Conservation (phyloP, 92 coral and sea anemone species). For the Actinernus sp. region DNA sequence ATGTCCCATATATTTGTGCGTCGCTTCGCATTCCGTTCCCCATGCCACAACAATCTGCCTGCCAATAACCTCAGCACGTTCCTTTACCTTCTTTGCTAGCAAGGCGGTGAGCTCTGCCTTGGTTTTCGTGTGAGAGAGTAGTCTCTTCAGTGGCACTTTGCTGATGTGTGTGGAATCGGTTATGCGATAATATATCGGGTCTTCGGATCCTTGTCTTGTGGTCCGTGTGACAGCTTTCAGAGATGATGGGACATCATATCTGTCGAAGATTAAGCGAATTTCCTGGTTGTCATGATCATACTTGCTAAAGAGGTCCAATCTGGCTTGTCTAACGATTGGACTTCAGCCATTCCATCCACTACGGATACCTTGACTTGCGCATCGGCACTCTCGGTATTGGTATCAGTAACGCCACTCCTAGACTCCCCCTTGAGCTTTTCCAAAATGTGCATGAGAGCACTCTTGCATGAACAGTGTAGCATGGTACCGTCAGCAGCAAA, state of each 20-base stretch:
- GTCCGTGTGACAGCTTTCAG: conserved; percentile 28
- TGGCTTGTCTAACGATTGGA: conserved; percentile 42
- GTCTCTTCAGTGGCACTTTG: conserved; percentile 25
- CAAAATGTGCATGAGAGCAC: conserved; percentile 34
- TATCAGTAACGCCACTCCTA: conserved; percentile 4
- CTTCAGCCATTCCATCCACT: conserved; percentile 52
- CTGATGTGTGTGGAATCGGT: conserved; percentile 40
- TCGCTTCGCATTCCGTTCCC: conserved; percentile 42
- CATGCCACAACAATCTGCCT: conserved; percentile 28
- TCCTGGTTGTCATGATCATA: conserved; percentile 8
- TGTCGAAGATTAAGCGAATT: conserved; percentile 39
- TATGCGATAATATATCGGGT: conserved; percentile 23
- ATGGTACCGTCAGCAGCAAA: conserved; percentile 62
- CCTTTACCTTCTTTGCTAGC: conserved; percentile 8
- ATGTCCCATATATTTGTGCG: conserved; percentile 27
- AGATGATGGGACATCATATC: conserved; percentile 39
- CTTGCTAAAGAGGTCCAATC: conserved; percentile 4
- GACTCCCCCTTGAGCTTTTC: conserved; percentile 22
- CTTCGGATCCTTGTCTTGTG: conserved; percentile 24
- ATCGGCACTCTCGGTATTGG: conserved; percentile 16
- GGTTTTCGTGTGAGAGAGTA: conserved; percentile 30
- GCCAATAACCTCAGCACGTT: background rate
- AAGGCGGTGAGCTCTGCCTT: conserved; percentile 31
- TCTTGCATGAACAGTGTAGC: conserved; percentile 56
- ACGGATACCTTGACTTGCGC: conserved; percentile 24